Evolutionary conservation across 2,888 invertebrate species (phyloP).

Genomic region (Tromatobia lineatoria): DNA sequence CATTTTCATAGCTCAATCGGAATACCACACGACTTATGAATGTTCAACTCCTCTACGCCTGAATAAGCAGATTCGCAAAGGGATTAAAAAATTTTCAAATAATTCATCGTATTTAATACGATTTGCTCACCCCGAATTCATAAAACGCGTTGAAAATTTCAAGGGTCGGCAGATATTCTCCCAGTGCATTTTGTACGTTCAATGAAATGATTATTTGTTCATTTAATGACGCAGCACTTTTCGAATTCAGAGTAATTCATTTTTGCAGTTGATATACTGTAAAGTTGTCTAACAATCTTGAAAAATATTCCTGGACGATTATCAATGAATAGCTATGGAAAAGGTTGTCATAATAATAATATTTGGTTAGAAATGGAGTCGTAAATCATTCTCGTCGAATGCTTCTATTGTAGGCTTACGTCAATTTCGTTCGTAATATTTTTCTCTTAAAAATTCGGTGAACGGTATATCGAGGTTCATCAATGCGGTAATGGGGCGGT

Average conservation of each 20-base stretch:
- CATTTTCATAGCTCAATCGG: too few relatives aligned
- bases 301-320: background rate
- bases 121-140: background rate
- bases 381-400: constrained; percentile 6
- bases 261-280: background rate
- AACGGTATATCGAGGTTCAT: constrained; percentile 49
- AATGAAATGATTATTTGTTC: background rate
- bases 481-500: constrained; percentile 55
- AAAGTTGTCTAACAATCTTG: background rate
- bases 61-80: background rate
- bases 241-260: background rate
- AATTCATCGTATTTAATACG: background rate
- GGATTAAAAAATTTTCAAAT: background rate
- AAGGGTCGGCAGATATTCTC: background rate
- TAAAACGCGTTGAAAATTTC: background rate
- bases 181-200: background rate
- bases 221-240: background rate
- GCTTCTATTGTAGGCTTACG: background rate
- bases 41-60: background rate
- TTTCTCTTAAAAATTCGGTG: constrained; percentile 7
- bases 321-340: background rate
- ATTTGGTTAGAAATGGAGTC: background rate
- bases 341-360: background rate
- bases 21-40: background rate
- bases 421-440: constrained; percentile 20